Evolutionary conservation across 2,888 invertebrate species (phyloP), one percentile per base, ranked within the genome.

Genomic region (Ptilodon capucinus): DNA sequence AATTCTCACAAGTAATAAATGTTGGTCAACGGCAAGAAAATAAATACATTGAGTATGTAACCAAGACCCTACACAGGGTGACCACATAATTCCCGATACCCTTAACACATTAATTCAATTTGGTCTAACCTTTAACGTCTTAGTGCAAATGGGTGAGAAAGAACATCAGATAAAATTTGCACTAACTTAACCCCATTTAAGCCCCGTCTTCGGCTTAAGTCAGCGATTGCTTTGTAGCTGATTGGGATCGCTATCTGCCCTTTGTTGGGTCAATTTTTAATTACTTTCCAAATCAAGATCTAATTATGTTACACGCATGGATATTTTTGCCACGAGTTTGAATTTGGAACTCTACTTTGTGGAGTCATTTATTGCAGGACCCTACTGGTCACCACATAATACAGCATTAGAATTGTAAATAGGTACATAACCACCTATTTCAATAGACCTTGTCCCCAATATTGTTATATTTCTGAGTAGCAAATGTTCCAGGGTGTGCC

Each of bases 81-180:
- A 35, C 40, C 42, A 47, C 47, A 46, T 60, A 50, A 60, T 50
- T 40, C 35, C 17, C 23, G 16, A 34, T 36, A 42, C 14, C 39
- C 43, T 44, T 39, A 28, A 36, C 16, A 41, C 42, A 48, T 46
- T 46, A 40, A 48, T 46, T 58, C 46, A 49, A 49, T 59, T 51
- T 41, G 18, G 17, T 18, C 7, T 34, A 16, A 34, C 25, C 18
- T 32, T 32, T 28, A 42, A 51, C 45, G 40, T 16, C 23, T 16
- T 11, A 7, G 23, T 17, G 17, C 19, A 41, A 36, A 40, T 34
- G 19, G 39, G 34, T 32, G 14, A 32, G 21, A 34, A 41, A 21
- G 34, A 34, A 45, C 9, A 35, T 40, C 17, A 36, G 23, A 44
- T 38, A 41, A 35, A 14, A 43, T 28, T 21, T 16, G 16, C 14